Base-by-base conservation (phyloP, 2,888 invertebrate species). In the Hirtodrosophila histrioides region DNA sequence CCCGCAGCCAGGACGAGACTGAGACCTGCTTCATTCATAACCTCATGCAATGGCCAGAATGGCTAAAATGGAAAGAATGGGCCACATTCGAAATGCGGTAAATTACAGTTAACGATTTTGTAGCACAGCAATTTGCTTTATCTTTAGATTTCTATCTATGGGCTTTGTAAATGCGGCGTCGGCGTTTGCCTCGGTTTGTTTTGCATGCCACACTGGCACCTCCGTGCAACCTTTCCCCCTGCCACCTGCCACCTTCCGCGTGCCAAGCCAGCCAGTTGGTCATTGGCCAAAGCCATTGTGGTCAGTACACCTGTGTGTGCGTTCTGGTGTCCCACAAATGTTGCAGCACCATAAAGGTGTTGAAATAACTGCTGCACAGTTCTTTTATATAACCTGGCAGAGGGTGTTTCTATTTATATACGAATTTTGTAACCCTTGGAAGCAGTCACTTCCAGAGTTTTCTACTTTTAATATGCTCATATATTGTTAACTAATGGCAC, bases 61-160 rank as follows among this genome's bases (percentile, higher is more conserved):
- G 33, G 2, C 12, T 17, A 33, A 33, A 7, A 27, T 51, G 48
- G 55, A 60, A 55, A 61, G 55, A 77, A 78, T 65, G 68, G 67
- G 72, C 62, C 69, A 70, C 82, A 63, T 86, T 82, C 71, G 67
- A 70, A 85, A 85, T 87, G 78, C 86, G 80, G 86, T 85, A 85
- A 85, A 85, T 85, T 87, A 87, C 87, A 80, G 83, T 78, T 85
- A 85, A 85, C 85, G 82, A 86, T 88, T 85, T 85, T 86, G 86
- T 86, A 80, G 86, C 86, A 75, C 78, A 82, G 86, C 86, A 86
- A 88, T 86, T 88, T 86, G 71, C 84, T 65, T 86, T 86, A 88
- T 88, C 86, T 82, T 49, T 48, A 80, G 82, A 82, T 84, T 75
- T 78, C 74, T 79, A 86, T 86, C 86, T 75, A 63, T 65, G 70